Evolutionary conservation across 2,888 invertebrate genomes (phyloP).

Genomic region (Acheta domesticus): DNA sequence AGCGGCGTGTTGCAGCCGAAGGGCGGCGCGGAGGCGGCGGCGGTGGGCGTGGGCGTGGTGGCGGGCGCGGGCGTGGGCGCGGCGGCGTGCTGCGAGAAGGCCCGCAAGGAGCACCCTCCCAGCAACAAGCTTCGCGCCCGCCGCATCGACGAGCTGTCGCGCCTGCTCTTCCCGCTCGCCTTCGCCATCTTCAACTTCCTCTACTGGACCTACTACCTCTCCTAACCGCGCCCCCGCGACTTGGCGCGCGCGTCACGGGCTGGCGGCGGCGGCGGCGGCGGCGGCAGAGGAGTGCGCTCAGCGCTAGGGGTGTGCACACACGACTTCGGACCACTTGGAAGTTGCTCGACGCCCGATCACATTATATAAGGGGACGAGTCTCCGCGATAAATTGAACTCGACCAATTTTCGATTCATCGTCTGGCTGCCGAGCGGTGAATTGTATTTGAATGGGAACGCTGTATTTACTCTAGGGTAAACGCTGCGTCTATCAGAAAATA

Average conservation of each 20-base stretch:
- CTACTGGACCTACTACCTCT: conserved; percentile 50
- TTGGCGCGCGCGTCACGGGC: neutral
- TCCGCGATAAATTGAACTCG: too few relatives aligned
- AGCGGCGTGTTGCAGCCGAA: neutral
- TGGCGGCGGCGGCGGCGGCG: neutral
- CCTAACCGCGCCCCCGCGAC: conserved; percentile 27
- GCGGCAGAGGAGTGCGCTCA: too few relatives aligned
- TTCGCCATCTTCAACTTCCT: conserved; percentile 49
- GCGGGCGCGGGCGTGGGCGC: neutral
- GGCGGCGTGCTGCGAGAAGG: conserved; percentile 27
- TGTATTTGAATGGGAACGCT: too few relatives aligned
- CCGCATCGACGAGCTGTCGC: conserved; percentile 48
- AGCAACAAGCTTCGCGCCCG: conserved; percentile 42
- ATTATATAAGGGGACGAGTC: too few relatives aligned
- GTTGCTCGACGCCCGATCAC: too few relatives aligned
- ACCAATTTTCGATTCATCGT: too few relatives aligned
- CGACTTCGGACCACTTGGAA: too few relatives aligned
- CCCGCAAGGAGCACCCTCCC: conserved; percentile 4
- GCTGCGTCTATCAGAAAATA: too few relatives aligned
- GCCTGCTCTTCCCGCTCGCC: conserved; percentile 48
- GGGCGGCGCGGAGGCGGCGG: neutral
- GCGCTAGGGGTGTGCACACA: too few relatives aligned
- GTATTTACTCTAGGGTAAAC: too few relatives aligned
- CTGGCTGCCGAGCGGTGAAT: too few relatives aligned
- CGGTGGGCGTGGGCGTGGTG: neutral